Evolutionary conservation across 2,888 invertebrate genomes (phyloP).

Genomic region (Ophion ellenae): DNA sequence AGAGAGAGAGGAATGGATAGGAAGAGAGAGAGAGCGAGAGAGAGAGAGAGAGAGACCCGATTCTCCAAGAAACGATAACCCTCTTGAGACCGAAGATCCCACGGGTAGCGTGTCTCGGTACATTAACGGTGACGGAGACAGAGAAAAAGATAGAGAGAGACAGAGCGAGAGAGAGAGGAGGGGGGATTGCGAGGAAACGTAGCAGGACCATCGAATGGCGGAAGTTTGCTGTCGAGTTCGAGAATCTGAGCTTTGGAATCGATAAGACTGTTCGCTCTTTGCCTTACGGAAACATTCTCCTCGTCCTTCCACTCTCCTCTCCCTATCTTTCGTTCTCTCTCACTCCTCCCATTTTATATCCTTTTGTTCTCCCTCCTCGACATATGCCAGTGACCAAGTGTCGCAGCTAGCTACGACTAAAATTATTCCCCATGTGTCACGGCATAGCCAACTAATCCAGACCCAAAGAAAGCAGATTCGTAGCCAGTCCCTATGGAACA

Average conservation of each 20-base stretch:
- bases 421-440: neutral
- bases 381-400: constrained; percentile 39
- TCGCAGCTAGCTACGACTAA: constrained; percentile 17
- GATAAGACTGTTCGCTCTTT: constrained; percentile 67
- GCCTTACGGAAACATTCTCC: constrained; percentile 33
- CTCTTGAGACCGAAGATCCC: constrained; percentile 57
- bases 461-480: neutral
- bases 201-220: constrained; percentile 66
- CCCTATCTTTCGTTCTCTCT: constrained; percentile 14
- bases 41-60: constrained; percentile 52
- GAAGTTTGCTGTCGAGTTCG: constrained; percentile 69
- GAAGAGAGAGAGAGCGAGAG: too few species aligned
- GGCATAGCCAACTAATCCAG: neutral
- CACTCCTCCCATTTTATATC: neutral
- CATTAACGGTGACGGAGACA: constrained; percentile 52
- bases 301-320: constrained; percentile 21
- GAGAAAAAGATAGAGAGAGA: constrained; percentile 22
- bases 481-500: neutral
- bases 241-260: constrained; percentile 71
- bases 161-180: neutral
- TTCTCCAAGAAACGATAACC: constrained; percentile 43
- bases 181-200: constrained; percentile 37
- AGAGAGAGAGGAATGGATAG: too few species aligned
- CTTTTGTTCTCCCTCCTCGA: constrained; percentile 38
- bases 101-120: constrained; percentile 11